Base-by-base conservation (phyloP, 2,797 vertebrate genomes). In the Cygnus olor region DNA sequence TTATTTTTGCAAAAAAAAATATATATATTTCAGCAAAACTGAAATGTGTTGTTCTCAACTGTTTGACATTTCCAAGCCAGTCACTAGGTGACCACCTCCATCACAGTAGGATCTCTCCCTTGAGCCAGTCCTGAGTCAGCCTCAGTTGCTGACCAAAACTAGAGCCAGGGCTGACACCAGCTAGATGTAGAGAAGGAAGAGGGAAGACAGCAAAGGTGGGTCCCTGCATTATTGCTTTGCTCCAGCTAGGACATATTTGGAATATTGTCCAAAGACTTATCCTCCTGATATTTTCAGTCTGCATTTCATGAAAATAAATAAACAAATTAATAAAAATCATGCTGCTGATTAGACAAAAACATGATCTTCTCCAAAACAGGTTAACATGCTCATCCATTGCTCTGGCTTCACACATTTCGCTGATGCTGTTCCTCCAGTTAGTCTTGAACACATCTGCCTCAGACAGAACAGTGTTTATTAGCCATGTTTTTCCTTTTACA, bases 331-430 rank as follows among this genome's bases (percentile, higher is more conserved):
- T 11, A 32, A n/a, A 57, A 57, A 21, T 11, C 15, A 54, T 13
- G 15, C 14, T 20, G 34, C 36, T 74, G 38, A 11, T 63, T 53
- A 71, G 27, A 4, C 5, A 71, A 84, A 89, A 10, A 0, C 13
- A 47, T 14, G 10, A 24, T 28, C 57, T 27, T 38, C 27, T 80
- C 42, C 54, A 53, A 47, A 80, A 49, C 69, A 47, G 80, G 24
- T n/a, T 4, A 64, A 13, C 17, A 14, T 1, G 2, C 11, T 40
- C 3, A 0, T 34, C 32, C 11, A 13, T 34, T 64, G 47, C 30
- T 80, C 30, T 64, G 40, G 13, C 28, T 68, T 72, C 22, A 38
- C 13, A 28, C 24, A 28, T 69, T 49, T 79, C 32, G 17, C 14
- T 64, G 27, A 14, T 9, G 11, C 4, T 77, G 3, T 84, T 81